Conservation (phyloP, 2,888 invertebrate species). For the Oscheius sp. region DNA sequence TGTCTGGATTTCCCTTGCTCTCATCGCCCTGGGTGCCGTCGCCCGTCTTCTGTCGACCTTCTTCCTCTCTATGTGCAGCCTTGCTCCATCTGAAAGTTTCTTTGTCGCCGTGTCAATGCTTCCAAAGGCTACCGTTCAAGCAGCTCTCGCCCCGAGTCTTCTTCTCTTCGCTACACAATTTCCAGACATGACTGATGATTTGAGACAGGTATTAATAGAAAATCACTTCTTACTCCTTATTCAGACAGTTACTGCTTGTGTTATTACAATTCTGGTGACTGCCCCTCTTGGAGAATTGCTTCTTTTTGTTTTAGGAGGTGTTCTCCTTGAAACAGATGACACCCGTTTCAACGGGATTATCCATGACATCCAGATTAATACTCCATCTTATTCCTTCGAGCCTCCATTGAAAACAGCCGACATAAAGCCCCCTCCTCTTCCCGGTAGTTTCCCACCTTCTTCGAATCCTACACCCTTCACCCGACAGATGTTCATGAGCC, state of each 20-base stretch:
- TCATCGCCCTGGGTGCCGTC: slow-evolving; percentile 46
- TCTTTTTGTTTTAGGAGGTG: slow-evolving; percentile 39
- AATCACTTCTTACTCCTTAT: background rate
- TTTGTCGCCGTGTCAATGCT: slow-evolving; percentile 53
- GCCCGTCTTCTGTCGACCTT: slow-evolving; percentile 46
- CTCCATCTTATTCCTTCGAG: slow-evolving; percentile 5
- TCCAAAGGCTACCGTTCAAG: slow-evolving; percentile 57
- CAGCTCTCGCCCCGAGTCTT: slow-evolving; percentile 27
- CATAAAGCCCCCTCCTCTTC: background rate
- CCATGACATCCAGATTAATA: slow-evolving; percentile 4
- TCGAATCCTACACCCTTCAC: background rate
- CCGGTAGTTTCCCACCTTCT: background rate
- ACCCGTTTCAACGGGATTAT: background rate
- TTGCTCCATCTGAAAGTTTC: slow-evolving; percentile 22
- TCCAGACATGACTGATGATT: slow-evolving; percentile 20
- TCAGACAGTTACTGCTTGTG: slow-evolving; percentile 41
- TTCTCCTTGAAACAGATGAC: slow-evolving; percentile 3
- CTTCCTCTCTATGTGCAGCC: slow-evolving; percentile 34
- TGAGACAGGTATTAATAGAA: slow-evolving; percentile 8
- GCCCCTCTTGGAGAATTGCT: slow-evolving; percentile 57
- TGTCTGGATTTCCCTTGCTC: slow-evolving; percentile 41
- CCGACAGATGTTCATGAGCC: slow-evolving; percentile 16
- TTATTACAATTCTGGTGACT: slow-evolving; percentile 53
- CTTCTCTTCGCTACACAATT: slow-evolving; percentile 5
- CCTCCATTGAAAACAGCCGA: background rate